Base-by-base conservation (phyloP, 1,140 invertebrate genomes). In the Hycleus phaleratus region DNA sequence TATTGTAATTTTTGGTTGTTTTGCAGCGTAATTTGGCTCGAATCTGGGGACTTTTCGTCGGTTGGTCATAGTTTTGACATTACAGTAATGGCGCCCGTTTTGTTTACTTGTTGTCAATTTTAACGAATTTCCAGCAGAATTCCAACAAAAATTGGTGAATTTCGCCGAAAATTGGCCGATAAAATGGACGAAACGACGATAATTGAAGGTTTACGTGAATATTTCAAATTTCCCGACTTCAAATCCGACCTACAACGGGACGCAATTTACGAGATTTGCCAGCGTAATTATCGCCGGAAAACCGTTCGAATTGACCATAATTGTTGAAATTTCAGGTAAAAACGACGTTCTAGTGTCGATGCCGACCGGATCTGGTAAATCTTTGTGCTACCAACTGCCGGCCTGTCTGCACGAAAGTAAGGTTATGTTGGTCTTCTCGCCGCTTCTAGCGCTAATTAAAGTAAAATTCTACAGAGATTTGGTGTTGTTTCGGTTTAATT, bases 311-410 rank as follows among this genome's bases (percentile, higher is more conserved):
- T 24, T 1, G 32, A 54, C 8, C 7, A 48, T 25, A 24, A 40
- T n/a, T 38, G 38, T 48, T 26, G 10, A 26, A 56, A 8, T 73
- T 75, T 81, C 62, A 84, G 87, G 83, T 67, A 82, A 84, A 64
- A 78, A 82, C 66, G 86, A 88, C 81, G 81, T 87, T 6, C 89
- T 85, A 73, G 86, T 93, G 24, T 87, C 91, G 65, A 95, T 95
- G 92, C 90, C 92, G 3, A 95, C 91, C 60, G 94, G 94, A 10
- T 92, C 90, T 63, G 95, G 95, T n/a, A 98, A 98, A 77, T 95
- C 91, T 56, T 76, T 97, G 40, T 97, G 93, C 73, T 97, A 95
- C 77, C 95, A 97, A 75, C 80, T 91, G 68, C 93, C 93, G 44
- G 90, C 92, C 0, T 79, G 95, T 64, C 69, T 85, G 59, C 81